A percentile compares a stretch with the other conserved stretches of the same genome.
phyloP scores from a whole-genome alignment of 2,888 invertebrate species.

The Junonia oenone region DNA sequence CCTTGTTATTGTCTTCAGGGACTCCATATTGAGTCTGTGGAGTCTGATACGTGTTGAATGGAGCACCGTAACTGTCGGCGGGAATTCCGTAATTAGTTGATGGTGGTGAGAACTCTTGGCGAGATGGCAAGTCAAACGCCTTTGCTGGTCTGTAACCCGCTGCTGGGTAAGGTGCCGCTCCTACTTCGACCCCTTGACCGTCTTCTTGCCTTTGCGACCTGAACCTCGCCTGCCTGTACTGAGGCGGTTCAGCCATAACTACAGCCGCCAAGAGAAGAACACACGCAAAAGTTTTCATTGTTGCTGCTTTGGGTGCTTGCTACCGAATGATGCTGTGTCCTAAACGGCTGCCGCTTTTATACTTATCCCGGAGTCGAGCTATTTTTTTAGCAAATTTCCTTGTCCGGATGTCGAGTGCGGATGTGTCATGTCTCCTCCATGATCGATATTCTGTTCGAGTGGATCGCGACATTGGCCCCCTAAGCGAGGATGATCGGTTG shows the following conservation, averaged over 20 bases:
- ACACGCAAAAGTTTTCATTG: conserved; percentile 59
- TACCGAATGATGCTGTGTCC: conserved; percentile 64
- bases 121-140: conserved; percentile 59
- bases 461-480: conserved; percentile 69
- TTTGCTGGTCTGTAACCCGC: conserved; percentile 58
- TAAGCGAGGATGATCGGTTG: conserved; percentile 62
- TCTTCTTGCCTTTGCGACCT: conserved; percentile 52
- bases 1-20: conserved; percentile 31
- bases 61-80: conserved; percentile 62
- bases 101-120: conserved; percentile 53
- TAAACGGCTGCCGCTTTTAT: conserved; percentile 49
- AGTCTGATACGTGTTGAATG: conserved; percentile 53
- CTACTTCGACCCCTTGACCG: conserved; percentile 37
- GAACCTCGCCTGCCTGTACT: conserved; percentile 47
- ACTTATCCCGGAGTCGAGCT: conserved; percentile 40
- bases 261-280: conserved; percentile 52
- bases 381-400: conserved; percentile 53
- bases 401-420: conserved; percentile 43
- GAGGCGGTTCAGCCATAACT: conserved; percentile 58
- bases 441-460: conserved; percentile 67
- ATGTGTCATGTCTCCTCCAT: conserved; percentile 54
- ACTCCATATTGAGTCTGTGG: conserved; percentile 56
- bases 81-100: conserved; percentile 61
- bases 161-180: conserved; percentile 57
- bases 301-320: conserved; percentile 48